phyloP scores from a whole-genome alignment of 2,888 invertebrate genomes.

The Pecten maximus region DNA sequence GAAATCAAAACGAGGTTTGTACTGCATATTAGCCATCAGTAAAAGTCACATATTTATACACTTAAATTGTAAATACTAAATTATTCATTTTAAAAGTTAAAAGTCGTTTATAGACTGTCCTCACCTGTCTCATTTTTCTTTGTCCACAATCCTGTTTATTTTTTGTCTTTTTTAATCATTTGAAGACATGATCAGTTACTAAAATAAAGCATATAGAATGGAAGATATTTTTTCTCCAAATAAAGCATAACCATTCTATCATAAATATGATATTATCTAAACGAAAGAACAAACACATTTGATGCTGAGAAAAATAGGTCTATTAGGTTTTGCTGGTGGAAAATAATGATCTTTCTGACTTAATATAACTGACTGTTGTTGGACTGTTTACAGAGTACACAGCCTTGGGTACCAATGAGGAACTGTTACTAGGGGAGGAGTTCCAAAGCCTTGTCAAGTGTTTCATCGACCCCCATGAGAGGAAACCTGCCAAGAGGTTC shows the following conservation, averaged over 20 bases:
- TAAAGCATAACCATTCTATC: no score
- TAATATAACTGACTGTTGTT: neutral
- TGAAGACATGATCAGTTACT: neutral
- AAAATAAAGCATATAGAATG: no score
- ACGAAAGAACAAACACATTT: no score
- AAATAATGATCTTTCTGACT: no score
- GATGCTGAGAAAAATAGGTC: no score
- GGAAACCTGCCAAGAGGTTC: constrained; percentile 74
- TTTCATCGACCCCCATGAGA: constrained; percentile 75
- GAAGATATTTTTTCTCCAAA: no score
- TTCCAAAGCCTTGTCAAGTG: constrained; percentile 80
- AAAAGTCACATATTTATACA: neutral
- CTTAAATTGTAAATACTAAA: neutral
- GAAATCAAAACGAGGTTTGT: constrained; percentile 77
- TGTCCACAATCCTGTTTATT: neutral
- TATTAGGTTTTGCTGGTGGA: no score
- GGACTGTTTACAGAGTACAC: constrained; percentile 75
- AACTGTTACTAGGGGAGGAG: constrained; percentile 81
- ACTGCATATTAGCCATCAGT: neutral
- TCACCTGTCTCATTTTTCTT: no score
- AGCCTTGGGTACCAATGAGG: constrained; percentile 79
- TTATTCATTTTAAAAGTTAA: no score
- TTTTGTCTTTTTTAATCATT: no score
- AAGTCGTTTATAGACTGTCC: no score
- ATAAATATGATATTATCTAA: no score